Base-by-base conservation (phyloP, 2,888 invertebrate genomes). In the Drosophila meridiana region DNA sequence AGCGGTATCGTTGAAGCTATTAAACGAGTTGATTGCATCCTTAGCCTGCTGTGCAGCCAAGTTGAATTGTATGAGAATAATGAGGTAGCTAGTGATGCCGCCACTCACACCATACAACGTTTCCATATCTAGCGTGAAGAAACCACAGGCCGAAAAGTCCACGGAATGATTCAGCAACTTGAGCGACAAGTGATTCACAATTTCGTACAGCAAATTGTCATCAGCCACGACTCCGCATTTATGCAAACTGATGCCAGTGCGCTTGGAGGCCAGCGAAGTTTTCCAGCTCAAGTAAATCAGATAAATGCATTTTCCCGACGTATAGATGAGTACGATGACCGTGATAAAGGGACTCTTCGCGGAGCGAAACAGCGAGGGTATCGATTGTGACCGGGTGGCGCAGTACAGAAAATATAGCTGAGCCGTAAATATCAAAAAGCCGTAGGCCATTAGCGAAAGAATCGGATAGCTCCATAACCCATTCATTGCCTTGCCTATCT, bases 21-120 rank as follows among this genome's bases (percentile, higher is more conserved):
- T 85, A 7, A 87, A 75, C 0, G 86, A 80, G 30, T 82, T 78
- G 48, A 85, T 81, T 26, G 90, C 84, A 14, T 92, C 90, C 69
- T 92, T 93, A 26, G 92, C 90, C 74, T 92, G 93, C 57, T 92
- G 92, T 1, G 92, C 93, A n/a, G 93, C 93, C 69, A 93, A 82
- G 79, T 93, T 93, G 57, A 93, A 93, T 82, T 93, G 93, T 63
- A 93, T 93, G 34, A 93, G 83, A 50, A 93, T 93, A 36, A 93
- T 93, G 0, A 93, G 79, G 56, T 93, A 93, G 64, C 93, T 93
- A 0, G 93, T 93, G 57, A 93, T 93, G 14, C 93, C 93, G 11
- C 93, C 93, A 66, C 82, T 90, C 75, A 93, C 93, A 8, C 93
- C 92, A 73, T 93, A 93, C 26, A 93, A 73, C 1, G 93, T 93